Evolutionary conservation across 2,797 vertebrate genomes (phyloP).

Genomic region (Danio albolineatus): DNA sequence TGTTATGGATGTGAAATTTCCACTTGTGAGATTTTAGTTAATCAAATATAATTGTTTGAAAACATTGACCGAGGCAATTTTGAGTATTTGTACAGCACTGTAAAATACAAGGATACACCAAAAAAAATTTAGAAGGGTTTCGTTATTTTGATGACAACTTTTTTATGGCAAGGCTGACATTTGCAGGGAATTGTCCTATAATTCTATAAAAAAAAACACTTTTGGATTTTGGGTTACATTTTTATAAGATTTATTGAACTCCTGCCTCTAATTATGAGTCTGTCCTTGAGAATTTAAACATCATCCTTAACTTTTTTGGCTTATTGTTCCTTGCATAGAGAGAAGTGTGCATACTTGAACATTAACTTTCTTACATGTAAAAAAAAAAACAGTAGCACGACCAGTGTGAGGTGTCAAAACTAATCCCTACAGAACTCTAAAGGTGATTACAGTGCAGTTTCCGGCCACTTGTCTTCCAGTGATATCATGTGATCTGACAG

Average conservation of each 20-base stretch:
- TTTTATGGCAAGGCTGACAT: too few relatives aligned
- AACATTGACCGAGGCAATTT: too few relatives aligned
- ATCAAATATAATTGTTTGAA: too few relatives aligned
- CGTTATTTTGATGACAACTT: too few relatives aligned
- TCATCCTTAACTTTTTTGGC: background rate
- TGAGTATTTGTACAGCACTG: too few relatives aligned
- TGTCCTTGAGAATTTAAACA: background rate
- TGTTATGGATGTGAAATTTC: too few relatives aligned
- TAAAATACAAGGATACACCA: too few relatives aligned
- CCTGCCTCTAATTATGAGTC: background rate
- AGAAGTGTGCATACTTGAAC: too few relatives aligned
- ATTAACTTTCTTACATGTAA: background rate
- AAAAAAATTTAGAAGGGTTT: too few relatives aligned
- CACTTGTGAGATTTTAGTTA: too few relatives aligned
- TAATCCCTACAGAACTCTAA: background rate
- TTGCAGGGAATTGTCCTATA: too few relatives aligned
- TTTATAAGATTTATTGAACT: background rate
- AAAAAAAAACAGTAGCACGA: background rate
- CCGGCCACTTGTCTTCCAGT: background rate
- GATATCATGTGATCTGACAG: constrained; percentile 8
- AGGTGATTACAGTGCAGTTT: constrained; percentile 1
- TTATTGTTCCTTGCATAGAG: background rate
- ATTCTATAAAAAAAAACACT: background rate
- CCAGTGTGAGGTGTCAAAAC: background rate
- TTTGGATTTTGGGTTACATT: background rate